Base-by-base conservation (phyloP, 2,888 invertebrate genomes). In the Dexiosoma caninum region DNA sequence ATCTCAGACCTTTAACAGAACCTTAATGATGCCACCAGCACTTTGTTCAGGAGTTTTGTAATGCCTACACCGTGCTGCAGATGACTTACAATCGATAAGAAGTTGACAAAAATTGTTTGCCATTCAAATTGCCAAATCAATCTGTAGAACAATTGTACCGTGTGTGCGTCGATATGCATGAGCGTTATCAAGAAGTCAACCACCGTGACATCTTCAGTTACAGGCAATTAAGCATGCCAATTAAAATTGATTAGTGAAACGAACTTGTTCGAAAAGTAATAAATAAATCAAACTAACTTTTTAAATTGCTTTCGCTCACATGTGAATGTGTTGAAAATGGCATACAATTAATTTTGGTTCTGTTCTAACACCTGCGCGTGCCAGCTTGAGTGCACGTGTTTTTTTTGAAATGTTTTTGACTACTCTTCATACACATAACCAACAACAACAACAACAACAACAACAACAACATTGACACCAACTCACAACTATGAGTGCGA, bases 341-440 rank as follows among this genome's bases (percentile, higher is more conserved):
- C 14, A 19, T 57, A 66, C 23, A 27, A 59, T 66, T 42, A 57
- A 60, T 75, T 27, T 67, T 59, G 21, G 27, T 57, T 19, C 42
- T 64, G 77, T 64, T 23, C 42, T 64, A 81, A 81, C 76, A 81
- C 81, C 81, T 81, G 81, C 77, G 81, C 81, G 69, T 81, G 81
- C 70, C 81, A 81, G 81, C 59, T 70, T 81, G 64, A 77, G 69
- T 81, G 69, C 77, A 81, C 77, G 77, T 81, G 81, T 70, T 77
- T 77, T 30, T 64, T 74, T 57, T 72, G n/a, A 81, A 77, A 77
- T 72, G 69, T 42, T 77, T 69, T 51, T 64, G 32, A 67, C 66
- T 66, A 16, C 55, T 46, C 60, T 67, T 23, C 62, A 77, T n/a
- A n/a, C 16, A 69, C 74, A 71, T 10, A 12, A 6, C 2, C 4